These are phyloP conservation scores for Erithacus rubecula DNA, from an alignment of 2,797 vertebrate genomes.

Conservation along the genomic window DNA sequence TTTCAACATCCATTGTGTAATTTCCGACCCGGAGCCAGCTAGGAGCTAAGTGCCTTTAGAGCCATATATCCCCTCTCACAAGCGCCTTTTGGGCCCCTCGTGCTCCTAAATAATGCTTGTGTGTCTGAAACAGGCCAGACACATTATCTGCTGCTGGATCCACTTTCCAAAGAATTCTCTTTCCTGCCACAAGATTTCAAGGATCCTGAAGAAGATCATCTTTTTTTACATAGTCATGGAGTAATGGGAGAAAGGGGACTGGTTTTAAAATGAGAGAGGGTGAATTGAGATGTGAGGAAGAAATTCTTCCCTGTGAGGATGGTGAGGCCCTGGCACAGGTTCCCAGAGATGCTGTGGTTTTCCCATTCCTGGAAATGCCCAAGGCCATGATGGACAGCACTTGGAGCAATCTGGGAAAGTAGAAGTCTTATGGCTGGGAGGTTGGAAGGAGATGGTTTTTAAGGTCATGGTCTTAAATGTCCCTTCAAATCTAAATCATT, in stretches of 20 bases:
- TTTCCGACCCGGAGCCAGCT: slow-evolving; percentile 75
- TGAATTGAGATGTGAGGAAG: neutral
- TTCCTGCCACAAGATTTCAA: neutral
- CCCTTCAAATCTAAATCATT: neutral
- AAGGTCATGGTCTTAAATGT: neutral
- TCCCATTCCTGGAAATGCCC: no score
- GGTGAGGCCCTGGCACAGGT: neutral
- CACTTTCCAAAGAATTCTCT: neutral
- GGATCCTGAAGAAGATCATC: neutral
- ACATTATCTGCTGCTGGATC: neutral
- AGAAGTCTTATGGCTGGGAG: neutral
- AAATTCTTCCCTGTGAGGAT: neutral
- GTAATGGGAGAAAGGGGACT: neutral
- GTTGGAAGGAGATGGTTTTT: neutral
- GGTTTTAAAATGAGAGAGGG: neutral
- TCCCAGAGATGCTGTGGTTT: neutral
- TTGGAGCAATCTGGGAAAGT: neutral
- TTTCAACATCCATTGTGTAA: slow-evolving; percentile 84
- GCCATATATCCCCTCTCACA: neutral
- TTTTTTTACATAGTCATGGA: neutral
- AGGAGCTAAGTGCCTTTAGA: slow-evolving; percentile 67
- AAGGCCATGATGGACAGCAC: rapidly evolving
- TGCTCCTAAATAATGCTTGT: neutral
- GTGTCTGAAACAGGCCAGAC: neutral
- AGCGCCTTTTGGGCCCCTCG: neutral